Evolutionary conservation across 2,797 vertebrate species (phyloP), one percentile per base, ranked within the genome.

Genomic region (Arrhamphus sclerolepis): DNA sequence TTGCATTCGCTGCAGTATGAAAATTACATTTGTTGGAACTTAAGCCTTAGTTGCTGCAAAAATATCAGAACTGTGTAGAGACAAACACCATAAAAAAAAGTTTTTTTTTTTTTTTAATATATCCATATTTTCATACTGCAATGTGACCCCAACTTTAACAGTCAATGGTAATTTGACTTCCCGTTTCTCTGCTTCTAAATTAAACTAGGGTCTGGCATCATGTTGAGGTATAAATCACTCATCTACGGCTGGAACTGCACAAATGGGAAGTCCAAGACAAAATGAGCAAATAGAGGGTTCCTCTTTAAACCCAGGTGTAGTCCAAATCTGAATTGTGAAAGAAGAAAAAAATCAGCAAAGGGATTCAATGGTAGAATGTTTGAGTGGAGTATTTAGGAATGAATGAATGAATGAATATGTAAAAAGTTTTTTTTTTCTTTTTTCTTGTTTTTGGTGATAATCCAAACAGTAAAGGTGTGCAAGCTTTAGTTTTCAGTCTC

Each of bases 211-310:
- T 92, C 91, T 87, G 91, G 91, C 89, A 93, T 91, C 93, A 93
- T 94, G 93, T 94, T 91, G 95, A 93, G 92, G 94, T 93, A 94
- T 91, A 93, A 92, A 94, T 94, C 50, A 94, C 90, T 93, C 93
- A 92, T 93, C 94, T 95, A 96, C 91, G 95, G 94, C 94, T 95
- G 94, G 94, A 94, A 95, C 93, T 90, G 94, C 94, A 96, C 94
- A 94, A 92, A 94, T 90, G 93, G 92, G 90, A 95, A 94, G 93
- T 92, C 92, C 87, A 91, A 91, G 92, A 89, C 91, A 90, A 93
- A 90, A 94, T 90, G 92, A 94, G 94, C 90, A 87, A 93, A n/a
- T n/a, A 77, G 87, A 93, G 60, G 91, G 90, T 91, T 85, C 74
- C 61, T 64, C 65, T 76, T 72, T 79, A 70, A n/a, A 65, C 81